Evolutionary conservation across 35 echinoderm and acorn worm genomes (phyloP).

Genomic region (Apostichopus parvimensis): DNA sequence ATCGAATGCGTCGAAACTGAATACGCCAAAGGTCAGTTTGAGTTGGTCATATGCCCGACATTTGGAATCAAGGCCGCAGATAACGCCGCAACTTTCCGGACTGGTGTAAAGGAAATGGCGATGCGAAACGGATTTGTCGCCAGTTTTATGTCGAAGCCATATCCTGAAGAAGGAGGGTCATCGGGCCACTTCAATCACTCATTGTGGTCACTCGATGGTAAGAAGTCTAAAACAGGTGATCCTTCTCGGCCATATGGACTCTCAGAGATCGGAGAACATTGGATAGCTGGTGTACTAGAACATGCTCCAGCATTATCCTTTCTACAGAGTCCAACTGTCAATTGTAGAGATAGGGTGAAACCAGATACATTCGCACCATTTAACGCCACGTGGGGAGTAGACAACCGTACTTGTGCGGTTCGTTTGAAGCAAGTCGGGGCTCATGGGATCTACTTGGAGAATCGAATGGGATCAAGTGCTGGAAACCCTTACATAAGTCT

Average conservation of each 20-base stretch:
- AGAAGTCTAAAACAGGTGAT: slow-evolving; percentile 41
- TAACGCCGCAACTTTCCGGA: slow-evolving; percentile 24
- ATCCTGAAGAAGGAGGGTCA: slow-evolving; percentile 2
- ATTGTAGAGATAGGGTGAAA: slow-evolving; percentile 40
- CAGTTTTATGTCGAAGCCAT: slow-evolving; percentile 55
- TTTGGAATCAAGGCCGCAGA: slow-evolving; percentile 50
- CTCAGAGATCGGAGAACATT: slow-evolving; percentile 59
- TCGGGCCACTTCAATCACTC: slow-evolving; percentile 64
- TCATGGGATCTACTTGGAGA: slow-evolving; percentile 56
- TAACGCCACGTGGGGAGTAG: slow-evolving; percentile 64
- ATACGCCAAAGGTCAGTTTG: slow-evolving; percentile 48
- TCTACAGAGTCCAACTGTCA: slow-evolving; percentile 48
- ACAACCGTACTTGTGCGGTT: slow-evolving; percentile 60
- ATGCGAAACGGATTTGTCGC: slow-evolving; percentile 32
- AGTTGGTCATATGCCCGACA: not conserved
- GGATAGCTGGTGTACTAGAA: slow-evolving; percentile 65
- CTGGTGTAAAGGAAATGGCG: slow-evolving; percentile 48
- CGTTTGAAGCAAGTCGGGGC: slow-evolving; percentile 53
- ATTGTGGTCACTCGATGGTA: slow-evolving; percentile 54
- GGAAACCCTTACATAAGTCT: slow-evolving; percentile 70
- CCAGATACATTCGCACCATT: slow-evolving; percentile 59
- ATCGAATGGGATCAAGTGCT: slow-evolving; percentile 63
- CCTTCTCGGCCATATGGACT: not conserved
- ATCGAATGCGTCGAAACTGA: slow-evolving; percentile 56
- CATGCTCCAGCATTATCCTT: slow-evolving; percentile 63